Conservation (phyloP, 1,140 invertebrate species). For the Galendromus occidentalis region DNA sequence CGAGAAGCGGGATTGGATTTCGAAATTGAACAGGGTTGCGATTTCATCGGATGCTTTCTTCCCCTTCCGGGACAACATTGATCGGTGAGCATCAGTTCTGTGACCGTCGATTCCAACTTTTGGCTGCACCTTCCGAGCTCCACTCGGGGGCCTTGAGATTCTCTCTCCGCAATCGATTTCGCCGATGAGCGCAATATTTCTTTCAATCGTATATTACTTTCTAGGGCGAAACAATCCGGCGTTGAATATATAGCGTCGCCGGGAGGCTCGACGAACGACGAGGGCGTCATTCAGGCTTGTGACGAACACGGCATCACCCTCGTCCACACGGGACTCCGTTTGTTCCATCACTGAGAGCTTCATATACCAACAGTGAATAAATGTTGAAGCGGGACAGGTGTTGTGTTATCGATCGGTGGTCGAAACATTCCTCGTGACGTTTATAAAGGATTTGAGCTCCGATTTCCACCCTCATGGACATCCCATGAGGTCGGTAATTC, state of each 20-base stretch:
- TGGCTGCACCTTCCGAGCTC: not conserved
- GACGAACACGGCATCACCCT: slow-evolving; percentile 72
- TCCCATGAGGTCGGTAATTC: too few species aligned
- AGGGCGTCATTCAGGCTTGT: slow-evolving; percentile 71
- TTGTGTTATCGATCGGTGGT: too few species aligned
- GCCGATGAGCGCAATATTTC: slow-evolving; percentile 22
- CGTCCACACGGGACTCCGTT: slow-evolving; percentile 67
- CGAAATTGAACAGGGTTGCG: slow-evolving; percentile 56
- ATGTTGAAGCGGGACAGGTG: not conserved
- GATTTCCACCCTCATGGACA: too few species aligned
- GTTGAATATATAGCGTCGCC: slow-evolving; percentile 81
- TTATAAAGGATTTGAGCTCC: too few species aligned
- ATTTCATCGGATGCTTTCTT: slow-evolving; percentile 97
- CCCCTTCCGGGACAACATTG: slow-evolving; percentile 92
- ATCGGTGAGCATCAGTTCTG: slow-evolving; percentile 36
- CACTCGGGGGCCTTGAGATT: not conserved
- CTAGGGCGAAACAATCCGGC: slow-evolving; percentile 48
- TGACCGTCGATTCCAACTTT: not conserved
- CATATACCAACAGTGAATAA: not conserved
- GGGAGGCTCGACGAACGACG: slow-evolving; percentile 76
- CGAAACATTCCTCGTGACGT: too few species aligned
- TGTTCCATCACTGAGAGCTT: slow-evolving; percentile 81
- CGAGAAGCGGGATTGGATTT: slow-evolving; percentile 59
- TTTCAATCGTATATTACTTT: not conserved
- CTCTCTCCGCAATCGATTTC: not conserved